Conservation (phyloP, 2,888 invertebrate genomes). For the Flexamia atlantica region DNA sequence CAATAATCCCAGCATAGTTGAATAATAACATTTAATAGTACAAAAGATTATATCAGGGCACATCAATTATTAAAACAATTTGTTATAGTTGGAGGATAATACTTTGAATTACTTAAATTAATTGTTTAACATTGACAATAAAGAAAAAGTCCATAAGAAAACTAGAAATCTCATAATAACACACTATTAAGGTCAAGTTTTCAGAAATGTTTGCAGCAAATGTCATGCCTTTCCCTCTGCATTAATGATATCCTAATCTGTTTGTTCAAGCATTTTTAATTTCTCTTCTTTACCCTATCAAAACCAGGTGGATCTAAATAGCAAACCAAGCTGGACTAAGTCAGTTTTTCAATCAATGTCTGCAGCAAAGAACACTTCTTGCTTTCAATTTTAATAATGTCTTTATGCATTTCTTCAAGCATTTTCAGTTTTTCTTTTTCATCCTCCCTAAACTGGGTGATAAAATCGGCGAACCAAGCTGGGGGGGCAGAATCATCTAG, state of each 20-base stretch:
- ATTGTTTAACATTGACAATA: too few species aligned
- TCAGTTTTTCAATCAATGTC: slow-evolving; percentile 23
- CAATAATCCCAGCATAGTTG: too few species aligned
- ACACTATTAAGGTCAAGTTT: slow-evolving; percentile 14
- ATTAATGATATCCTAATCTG: slow-evolving; percentile 7
- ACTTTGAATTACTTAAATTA: too few species aligned
- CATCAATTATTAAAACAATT: too few species aligned
- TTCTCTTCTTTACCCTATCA: slow-evolving; percentile 7
- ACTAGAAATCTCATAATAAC: too few species aligned
- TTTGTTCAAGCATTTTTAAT: slow-evolving; percentile 36
- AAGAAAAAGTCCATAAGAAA: too few species aligned
- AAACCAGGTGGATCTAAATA: background rate
- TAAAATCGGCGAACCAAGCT: slow-evolving; percentile 7
- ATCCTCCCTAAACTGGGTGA: slow-evolving; percentile 8
- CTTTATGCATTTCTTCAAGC: slow-evolving; percentile 42
- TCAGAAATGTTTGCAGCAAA: background rate
- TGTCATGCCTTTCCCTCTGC: background rate
- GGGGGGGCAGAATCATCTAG: background rate
- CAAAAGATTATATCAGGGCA: too few species aligned
- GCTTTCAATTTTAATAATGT: slow-evolving; percentile 11
- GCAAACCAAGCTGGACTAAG: background rate
- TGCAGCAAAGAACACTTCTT: slow-evolving; percentile 1
- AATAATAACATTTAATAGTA: too few species aligned
- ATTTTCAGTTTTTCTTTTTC: slow-evolving; percentile 28
- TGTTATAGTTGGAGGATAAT: too few species aligned